Evolutionary conservation across 1,140 invertebrate species (phyloP), one percentile per base, ranked within the genome.

Genomic region (Nephila pilipes): DNA sequence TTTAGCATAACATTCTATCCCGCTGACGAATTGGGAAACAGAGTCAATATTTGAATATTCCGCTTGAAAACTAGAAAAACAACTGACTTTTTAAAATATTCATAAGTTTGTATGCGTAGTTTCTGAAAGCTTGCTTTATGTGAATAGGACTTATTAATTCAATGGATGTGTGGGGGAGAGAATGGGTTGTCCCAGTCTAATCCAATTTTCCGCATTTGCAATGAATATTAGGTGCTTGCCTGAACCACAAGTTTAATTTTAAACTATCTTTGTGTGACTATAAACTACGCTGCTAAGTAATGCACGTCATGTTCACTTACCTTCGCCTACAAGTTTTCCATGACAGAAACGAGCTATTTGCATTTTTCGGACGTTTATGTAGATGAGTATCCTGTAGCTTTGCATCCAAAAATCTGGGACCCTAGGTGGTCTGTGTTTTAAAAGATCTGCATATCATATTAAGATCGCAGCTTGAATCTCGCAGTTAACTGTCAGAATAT

Each of bases 281-380:
- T 80, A 81, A 81, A 81, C 46, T 81, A 54, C 38, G 20, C 38
- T 25, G 12, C 38, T 81, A 81, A 81, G n/a, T 81, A 81, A 81
- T 81, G 80, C 46, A 22, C 38, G 57, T 60, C 55, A 87, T 36
- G 32, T 60, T 87, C 85, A 60, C 60, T 60, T 87, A 60, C 46
- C 46, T 87, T 36, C 58, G 32, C 85, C 22, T 60, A 87, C 55
- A 87, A 55, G 57, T 60, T 87, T 60, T 38, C 57, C 60, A 81
- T 81, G 80, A 81, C 29, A 32, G 69, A 32, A 36, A 36, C 46
- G 16, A 54, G 80, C 8, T 60, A 87, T 87, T 87, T 87, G 85
- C 85, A 87, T 88, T 88, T 88, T 69, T 69, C 63, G 14, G 87
- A 69, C 63, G 75, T 88, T 88, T 75, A 65, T 75, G 65, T 25